These are phyloP conservation scores for Lethrus apterus DNA, from an alignment of 1,140 invertebrate genomes.

Conservation along the genomic window DNA sequence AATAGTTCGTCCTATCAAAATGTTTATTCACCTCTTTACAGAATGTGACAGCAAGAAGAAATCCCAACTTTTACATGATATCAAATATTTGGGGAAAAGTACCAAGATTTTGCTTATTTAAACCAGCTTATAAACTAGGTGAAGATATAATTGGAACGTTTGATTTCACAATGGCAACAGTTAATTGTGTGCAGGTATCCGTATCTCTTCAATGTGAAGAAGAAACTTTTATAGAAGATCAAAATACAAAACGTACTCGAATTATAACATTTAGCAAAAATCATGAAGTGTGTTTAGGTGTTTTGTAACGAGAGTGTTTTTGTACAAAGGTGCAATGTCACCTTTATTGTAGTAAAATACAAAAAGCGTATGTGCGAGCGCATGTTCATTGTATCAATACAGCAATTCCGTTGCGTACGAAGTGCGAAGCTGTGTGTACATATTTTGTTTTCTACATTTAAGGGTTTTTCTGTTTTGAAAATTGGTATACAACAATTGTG, in stretches of 20 bases:
- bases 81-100: constrained; percentile 88
- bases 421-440: no score
- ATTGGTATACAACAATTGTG: no score
- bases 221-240: constrained; percentile 47
- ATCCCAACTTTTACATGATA: constrained; percentile 90
- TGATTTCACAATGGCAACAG: constrained; percentile 84
- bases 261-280: constrained; percentile 69
- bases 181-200: constrained; percentile 91
- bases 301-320: no score
- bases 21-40: constrained; percentile 39
- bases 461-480: no score
- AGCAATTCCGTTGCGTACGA: no score
- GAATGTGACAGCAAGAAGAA: constrained; percentile 77
- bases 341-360: no score
- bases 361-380: no score
- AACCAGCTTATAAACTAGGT: constrained; percentile 88
- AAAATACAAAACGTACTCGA: constrained; percentile 39
- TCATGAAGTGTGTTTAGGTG: constrained; percentile 87
- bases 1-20: no score
- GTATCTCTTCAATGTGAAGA: constrained; percentile 89
- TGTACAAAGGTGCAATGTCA: no score
- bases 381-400: no score
- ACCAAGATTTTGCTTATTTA: constrained; percentile 88
- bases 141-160: constrained; percentile 96
- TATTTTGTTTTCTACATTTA: no score